Base-by-base conservation (phyloP, 2,888 invertebrate genomes). In the Protonemura montana region DNA sequence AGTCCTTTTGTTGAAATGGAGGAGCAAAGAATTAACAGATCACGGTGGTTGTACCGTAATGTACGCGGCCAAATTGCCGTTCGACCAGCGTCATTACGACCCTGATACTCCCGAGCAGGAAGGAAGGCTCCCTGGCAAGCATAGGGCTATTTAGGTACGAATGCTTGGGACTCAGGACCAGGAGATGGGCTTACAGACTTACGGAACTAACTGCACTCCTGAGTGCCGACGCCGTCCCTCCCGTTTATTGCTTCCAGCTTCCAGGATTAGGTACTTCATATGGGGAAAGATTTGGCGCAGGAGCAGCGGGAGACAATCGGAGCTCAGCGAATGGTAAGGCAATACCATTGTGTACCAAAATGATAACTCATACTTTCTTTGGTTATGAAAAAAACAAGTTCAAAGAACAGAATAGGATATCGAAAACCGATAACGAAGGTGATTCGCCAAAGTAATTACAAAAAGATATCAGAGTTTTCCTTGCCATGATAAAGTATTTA, bases 211-310 rank as follows among this genome's bases (percentile, higher is more conserved):
- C 82, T 83, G 41, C 82, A 83, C 82, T 83, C 82, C 26, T 41
- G 82, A 83, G 82, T 83, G 82, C 82, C 82, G 7, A 3, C 35
- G 35, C 35, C 35, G 81, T 7, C 81, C 29, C 81, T 59, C 59
- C 35, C 42, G 26, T 83, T 83, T 83, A 83, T 83, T 83, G 82
- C 82, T 41, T 6, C 82, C 41, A 83, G 82, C 21, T 7, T 83
- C 82, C 30, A 82, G 82, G 82, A 82, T 82, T 82, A n/a, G n/a
- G n/a, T 35, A 83, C 82, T 42, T 83, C 59, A 59, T 59, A 59
- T 59, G 21, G 59, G 59, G 59, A 59, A 59, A 3, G 59, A 59
- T 3, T 59, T 21, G 16, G 13, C 59, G 59, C 59, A 59, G 59
- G 13, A 59, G 3, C 59, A 59, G n/a, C n/a, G n/a, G 13, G 41